These are phyloP conservation scores for Enteromius treurensis DNA, from an alignment of 2,797 vertebrate genomes.

Conservation along the genomic window DNA sequence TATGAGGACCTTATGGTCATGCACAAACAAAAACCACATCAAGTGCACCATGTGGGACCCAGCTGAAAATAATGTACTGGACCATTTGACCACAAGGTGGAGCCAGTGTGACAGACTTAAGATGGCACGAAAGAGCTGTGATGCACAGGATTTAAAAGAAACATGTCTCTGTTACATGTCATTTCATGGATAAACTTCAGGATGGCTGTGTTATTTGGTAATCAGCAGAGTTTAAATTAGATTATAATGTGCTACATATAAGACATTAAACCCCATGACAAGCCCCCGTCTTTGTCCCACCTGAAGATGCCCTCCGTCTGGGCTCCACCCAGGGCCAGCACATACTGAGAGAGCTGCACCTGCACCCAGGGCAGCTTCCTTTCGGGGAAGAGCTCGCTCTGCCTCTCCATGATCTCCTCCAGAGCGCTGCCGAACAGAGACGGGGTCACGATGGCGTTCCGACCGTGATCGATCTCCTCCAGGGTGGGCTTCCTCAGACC, in stretches of 20 bases:
- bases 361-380: constrained; percentile 82
- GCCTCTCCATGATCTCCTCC: constrained; percentile 83
- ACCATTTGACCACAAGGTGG: constrained; percentile 41
- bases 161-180: background rate
- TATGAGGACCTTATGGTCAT: too few species aligned
- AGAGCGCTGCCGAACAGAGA: constrained; percentile 83
- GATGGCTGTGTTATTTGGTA: background rate
- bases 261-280: background rate
- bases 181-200: background rate
- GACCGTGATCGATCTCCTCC: constrained; percentile 79
- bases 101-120: constrained; percentile 11
- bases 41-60: background rate
- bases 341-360: constrained; percentile 80
- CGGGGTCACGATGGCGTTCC: constrained; percentile 78
- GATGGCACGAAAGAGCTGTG: too few species aligned
- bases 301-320: constrained; percentile 84
- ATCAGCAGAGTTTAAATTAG: background rate
- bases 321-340: constrained; percentile 79
- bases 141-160: background rate
- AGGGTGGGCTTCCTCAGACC: constrained; percentile 80
- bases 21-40: background rate
- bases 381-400: constrained; percentile 74
- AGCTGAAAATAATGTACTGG: background rate
- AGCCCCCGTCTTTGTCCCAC: constrained; percentile 58
- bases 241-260: background rate